Percentiles rank a stretch among this genome's conserved stretches.
phyloP scores from a whole-genome alignment of 2,113 vertebrate species.

The Pavo muticus region DNA sequence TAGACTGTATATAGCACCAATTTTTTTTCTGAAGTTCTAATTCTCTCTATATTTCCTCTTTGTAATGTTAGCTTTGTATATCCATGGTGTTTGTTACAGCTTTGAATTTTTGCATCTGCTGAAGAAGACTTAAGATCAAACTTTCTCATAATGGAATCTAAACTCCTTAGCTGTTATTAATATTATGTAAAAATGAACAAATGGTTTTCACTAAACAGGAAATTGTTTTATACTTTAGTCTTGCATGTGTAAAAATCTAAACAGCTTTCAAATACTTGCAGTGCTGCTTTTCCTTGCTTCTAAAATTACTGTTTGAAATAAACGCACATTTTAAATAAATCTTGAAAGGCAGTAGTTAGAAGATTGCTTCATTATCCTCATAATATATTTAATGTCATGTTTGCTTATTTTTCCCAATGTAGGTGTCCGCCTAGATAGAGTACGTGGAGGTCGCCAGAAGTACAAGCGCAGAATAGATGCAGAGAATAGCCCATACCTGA shows the following conservation, averaged over 20 bases:
- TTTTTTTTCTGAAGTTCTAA: background rate
- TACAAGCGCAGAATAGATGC: slow-evolving; percentile 99
- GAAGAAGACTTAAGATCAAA: slow-evolving; percentile 12
- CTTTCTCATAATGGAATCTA: background rate
- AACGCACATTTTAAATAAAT: background rate
- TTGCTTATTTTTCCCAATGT: slow-evolving; percentile 66
- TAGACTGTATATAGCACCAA: background rate
- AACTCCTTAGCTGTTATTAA: background rate
- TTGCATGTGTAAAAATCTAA: background rate
- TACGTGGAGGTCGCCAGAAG: slow-evolving; percentile 98
- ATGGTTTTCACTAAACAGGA: slow-evolving; percentile 4
- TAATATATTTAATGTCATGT: slow-evolving; percentile 16
- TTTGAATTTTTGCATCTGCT: background rate
- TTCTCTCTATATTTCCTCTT: background rate
- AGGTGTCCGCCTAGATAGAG: slow-evolving; percentile 98
- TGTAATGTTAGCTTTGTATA: background rate
- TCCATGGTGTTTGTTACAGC: background rate
- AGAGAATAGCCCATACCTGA: slow-evolving; percentile 99
- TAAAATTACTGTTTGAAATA: slow-evolving; percentile 33
- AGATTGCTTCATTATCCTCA: background rate
- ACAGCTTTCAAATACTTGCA: background rate
- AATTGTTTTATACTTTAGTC: background rate
- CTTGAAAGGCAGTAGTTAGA: background rate
- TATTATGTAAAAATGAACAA: background rate
- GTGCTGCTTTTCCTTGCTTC: background rate